A percentile compares a stretch with the other conserved stretches of the same genome.
Evolutionary conservation across 2,888 invertebrate genomes (phyloP).

Genomic region (Tenthredo livida): DNA sequence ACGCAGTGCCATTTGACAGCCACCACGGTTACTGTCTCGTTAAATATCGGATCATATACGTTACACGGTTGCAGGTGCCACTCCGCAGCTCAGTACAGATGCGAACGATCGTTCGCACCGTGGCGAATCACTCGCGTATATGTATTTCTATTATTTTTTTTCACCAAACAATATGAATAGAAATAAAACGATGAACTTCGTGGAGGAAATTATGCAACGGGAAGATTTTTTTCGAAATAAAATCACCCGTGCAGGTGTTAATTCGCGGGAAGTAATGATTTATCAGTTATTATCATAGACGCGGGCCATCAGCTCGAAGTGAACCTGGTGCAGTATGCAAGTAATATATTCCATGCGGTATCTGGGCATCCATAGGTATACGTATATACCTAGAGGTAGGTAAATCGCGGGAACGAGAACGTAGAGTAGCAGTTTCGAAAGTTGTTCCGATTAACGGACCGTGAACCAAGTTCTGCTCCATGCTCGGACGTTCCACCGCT

Average conservation of each 20-base stretch:
- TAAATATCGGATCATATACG: neutral
- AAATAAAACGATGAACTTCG: neutral
- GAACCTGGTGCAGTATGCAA: neutral
- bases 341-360: neutral
- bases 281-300: neutral
- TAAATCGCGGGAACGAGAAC: slow-evolving; percentile 33
- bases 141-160: too few species aligned
- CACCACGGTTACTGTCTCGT: slow-evolving; percentile 18
- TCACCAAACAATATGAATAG: too few species aligned
- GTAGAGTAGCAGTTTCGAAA: slow-evolving; percentile 37
- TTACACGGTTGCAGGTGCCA: neutral
- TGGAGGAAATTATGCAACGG: too few species aligned
- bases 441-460: slow-evolving; percentile 42
- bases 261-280: neutral
- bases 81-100: neutral
- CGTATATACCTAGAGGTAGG: neutral
- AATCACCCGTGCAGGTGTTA: neutral
- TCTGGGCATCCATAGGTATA: neutral
- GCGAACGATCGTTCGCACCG: neutral
- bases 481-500: slow-evolving; percentile 3
- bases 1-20: slow-evolving; percentile 10
- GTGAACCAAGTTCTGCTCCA: slow-evolving; percentile 39
- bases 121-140: neutral
- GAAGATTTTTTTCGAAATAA: neutral
- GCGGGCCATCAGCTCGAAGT: neutral